Conservation (phyloP, 2,888 invertebrate species). For the Harmothoe impar region DNA sequence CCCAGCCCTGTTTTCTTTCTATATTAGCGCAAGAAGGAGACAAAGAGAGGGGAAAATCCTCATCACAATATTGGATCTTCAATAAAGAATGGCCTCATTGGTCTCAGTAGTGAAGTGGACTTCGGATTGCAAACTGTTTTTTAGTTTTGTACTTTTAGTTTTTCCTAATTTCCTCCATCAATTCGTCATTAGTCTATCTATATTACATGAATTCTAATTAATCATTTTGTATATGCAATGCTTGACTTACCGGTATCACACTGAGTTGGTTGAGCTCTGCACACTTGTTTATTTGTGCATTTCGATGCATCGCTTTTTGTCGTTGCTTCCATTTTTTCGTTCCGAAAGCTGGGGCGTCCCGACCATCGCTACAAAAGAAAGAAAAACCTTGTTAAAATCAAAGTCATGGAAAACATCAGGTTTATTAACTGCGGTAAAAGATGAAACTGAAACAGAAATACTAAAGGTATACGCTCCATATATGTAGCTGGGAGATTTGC, state of each 20-base stretch:
- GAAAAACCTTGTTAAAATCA: not conserved
- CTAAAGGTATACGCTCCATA: too few species aligned
- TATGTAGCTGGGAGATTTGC: too few species aligned
- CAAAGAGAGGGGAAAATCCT: conserved; percentile 12
- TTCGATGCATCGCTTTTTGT: conserved; percentile 54
- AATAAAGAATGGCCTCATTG: conserved; percentile 6
- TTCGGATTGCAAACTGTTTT: not conserved
- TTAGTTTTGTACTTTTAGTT: not conserved
- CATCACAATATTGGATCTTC: not conserved
- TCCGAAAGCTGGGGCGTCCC: conserved; percentile 46
- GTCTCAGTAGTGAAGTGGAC: not conserved
- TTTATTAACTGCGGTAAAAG: too few species aligned
- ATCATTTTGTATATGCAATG: not conserved
- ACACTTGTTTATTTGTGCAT: conserved; percentile 65
- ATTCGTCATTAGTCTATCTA: too few species aligned
- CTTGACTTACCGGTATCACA: conserved; percentile 68
- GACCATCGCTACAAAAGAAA: conserved; percentile 56
- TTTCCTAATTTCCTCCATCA: not conserved
- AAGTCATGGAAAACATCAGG: too few species aligned
- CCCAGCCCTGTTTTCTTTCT: conserved; percentile 21
- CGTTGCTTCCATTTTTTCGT: conserved; percentile 65
- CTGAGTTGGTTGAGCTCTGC: conserved; percentile 63
- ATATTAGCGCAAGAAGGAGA: not conserved
- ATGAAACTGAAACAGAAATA: too few species aligned
- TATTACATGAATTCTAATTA: too few species aligned